These are phyloP conservation scores for Phrynosoma blainvillii DNA, from an alignment of 2,113 vertebrate genomes.

Conservation along the genomic window DNA sequence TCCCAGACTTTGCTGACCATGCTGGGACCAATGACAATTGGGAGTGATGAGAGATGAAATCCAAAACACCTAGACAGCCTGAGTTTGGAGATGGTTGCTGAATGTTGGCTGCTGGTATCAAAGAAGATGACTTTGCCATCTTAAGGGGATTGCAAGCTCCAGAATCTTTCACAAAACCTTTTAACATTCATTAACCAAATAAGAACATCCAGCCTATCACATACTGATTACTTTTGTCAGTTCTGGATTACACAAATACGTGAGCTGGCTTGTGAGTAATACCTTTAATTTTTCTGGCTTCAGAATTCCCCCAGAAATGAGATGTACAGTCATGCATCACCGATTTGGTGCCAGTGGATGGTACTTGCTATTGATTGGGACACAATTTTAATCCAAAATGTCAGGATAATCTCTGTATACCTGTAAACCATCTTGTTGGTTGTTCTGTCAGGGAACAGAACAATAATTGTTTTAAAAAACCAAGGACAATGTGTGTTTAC, in stretches of 20 bases:
- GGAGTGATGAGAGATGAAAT: too few relatives aligned
- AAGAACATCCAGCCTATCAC: too few relatives aligned
- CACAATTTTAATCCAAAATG: conserved; percentile 14
- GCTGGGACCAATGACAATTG: too few relatives aligned
- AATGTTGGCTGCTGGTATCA: background rate
- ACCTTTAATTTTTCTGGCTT: background rate
- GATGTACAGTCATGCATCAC: background rate
- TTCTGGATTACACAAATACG: background rate
- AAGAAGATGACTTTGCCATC: background rate
- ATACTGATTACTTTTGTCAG: background rate
- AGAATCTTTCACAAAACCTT: background rate
- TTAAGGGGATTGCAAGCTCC: background rate
- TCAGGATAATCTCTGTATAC: conserved; percentile 10
- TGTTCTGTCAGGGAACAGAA: background rate
- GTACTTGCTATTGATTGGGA: conserved; percentile 13
- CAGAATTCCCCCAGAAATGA: background rate
- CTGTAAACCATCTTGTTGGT: conserved; percentile 14
- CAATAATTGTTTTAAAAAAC: background rate
- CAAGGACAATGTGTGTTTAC: background rate
- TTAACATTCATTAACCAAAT: too few relatives aligned
- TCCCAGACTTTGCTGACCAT: too few relatives aligned
- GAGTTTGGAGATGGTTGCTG: too few relatives aligned
- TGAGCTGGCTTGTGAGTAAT: background rate
- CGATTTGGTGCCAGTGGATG: background rate
- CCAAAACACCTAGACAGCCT: too few relatives aligned